Percentiles rank a stretch among this genome's conserved stretches.
Evolutionary conservation across 2,113 vertebrate genomes (phyloP).

Genomic region (Pyrgilauda ruficollis): DNA sequence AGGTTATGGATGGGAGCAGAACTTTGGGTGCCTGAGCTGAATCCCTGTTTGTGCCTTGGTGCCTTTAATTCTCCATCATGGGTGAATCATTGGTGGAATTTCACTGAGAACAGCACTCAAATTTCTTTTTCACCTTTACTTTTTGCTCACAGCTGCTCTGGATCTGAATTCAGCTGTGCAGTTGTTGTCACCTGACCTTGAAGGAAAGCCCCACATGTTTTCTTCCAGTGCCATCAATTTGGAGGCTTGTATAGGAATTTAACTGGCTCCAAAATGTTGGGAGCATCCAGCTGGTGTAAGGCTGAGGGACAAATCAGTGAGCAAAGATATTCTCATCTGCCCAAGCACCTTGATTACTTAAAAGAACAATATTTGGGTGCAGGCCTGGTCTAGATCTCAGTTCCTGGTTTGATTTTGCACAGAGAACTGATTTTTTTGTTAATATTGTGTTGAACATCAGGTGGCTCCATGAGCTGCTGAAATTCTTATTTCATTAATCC

Average conservation of each 20-base stretch:
- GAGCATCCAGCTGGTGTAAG: background rate
- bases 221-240: background rate
- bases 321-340: background rate
- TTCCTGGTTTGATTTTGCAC: background rate
- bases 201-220: accelerated
- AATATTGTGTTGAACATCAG: background rate
- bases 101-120: background rate
- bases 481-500: background rate
- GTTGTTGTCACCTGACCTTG: background rate
- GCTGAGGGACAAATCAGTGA: background rate
- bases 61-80: background rate
- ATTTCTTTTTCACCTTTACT: background rate
- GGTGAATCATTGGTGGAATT: background rate
- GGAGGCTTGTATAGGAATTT: background rate
- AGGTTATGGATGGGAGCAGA: background rate
- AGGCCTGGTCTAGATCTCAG: background rate
- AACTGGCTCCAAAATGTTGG: background rate
- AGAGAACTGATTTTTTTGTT: background rate
- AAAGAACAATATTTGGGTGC: background rate
- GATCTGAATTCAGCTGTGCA: background rate
- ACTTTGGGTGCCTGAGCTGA: background rate
- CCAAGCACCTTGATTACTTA: background rate
- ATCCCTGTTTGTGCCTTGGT: background rate
- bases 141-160: background rate
- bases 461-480: background rate